Percentiles rank a stretch among this genome's conserved stretches.
phyloP scores from a whole-genome alignment of 2,113 vertebrate species.

The Ursus arctos region DNA sequence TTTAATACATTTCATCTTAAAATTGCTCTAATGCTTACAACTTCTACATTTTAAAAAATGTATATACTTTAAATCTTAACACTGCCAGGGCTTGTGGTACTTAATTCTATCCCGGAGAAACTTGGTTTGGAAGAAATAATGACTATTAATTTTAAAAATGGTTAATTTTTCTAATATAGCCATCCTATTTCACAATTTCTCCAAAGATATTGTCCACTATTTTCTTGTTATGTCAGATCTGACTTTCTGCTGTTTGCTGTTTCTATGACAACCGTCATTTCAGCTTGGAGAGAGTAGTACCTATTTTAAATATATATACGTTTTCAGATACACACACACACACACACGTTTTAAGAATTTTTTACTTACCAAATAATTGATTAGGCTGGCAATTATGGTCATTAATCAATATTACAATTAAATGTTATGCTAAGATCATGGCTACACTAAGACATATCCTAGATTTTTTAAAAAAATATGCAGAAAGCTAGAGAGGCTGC shows the following conservation, averaged over 20 bases:
- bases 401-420: slow-evolving; percentile 75
- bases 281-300: slow-evolving; percentile 80
- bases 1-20: background rate
- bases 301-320: slow-evolving; percentile 71
- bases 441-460: background rate
- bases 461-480: background rate
- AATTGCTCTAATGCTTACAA: background rate
- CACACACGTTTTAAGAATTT: slow-evolving; percentile 50
- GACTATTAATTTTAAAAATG: slow-evolving; percentile 5
- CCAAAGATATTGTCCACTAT: slow-evolving; percentile 82
- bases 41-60: background rate
- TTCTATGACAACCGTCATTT: slow-evolving; percentile 87
- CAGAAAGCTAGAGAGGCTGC: background rate
- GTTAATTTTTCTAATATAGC: slow-evolving; percentile 29
- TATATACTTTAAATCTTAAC: slow-evolving; percentile 8
- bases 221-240: slow-evolving; percentile 80
- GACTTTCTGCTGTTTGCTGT: slow-evolving; percentile 85
- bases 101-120: background rate
- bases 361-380: slow-evolving; percentile 74
- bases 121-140: slow-evolving; percentile 37
- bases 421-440: slow-evolving; percentile 56
- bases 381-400: slow-evolving; percentile 64
- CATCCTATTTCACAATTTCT: slow-evolving; percentile 70
- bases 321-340: slow-evolving; percentile 36
- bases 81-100: background rate